A percentile compares a stretch with the other conserved stretches of the same genome.
Conservation (phyloP, 2,797 vertebrate species). For the Pampus argenteus region DNA sequence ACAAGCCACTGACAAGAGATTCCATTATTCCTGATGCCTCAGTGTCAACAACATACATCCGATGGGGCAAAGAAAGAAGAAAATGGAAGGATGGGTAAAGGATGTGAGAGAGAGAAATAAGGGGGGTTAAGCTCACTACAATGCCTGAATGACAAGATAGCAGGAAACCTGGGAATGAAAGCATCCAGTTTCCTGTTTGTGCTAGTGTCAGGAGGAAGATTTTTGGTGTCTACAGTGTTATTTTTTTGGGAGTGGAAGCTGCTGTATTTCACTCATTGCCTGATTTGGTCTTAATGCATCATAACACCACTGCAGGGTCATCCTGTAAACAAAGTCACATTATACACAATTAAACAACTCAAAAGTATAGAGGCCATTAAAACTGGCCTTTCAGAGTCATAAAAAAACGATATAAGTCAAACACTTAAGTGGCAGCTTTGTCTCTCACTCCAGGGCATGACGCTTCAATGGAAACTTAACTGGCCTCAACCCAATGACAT, state of each 20-base stretch:
- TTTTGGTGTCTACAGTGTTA: constrained; percentile 54
- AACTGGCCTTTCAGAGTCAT: constrained; percentile 49
- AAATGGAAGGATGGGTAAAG: constrained; percentile 59
- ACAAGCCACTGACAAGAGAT: constrained; percentile 82
- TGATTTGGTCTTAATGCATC: too few relatives aligned
- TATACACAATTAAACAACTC: background rate
- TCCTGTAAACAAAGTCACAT: constrained; percentile 19
- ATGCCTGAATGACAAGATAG: constrained; percentile 77
- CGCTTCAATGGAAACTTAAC: constrained; percentile 80
- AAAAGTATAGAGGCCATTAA: constrained; percentile 36
- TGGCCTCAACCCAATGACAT: constrained; percentile 80
- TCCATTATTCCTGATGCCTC: constrained; percentile 84
- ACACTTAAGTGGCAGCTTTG: constrained; percentile 78
- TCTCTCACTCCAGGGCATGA: constrained; percentile 75
- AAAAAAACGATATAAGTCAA: constrained; percentile 76
- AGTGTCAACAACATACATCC: constrained; percentile 81
- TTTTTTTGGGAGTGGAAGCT: constrained; percentile 55
- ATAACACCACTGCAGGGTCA: background rate
- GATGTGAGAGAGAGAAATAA: constrained; percentile 58
- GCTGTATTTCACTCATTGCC: too few relatives aligned
- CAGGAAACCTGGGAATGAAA: constrained; percentile 67
- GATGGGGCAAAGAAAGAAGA: constrained; percentile 72
- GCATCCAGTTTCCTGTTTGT: constrained; percentile 59
- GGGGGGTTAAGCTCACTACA: constrained; percentile 76
- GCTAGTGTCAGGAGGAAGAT: constrained; percentile 50